A percentile compares a stretch with the other conserved stretches of the same genome.
Evolutionary conservation across 2,888 invertebrate genomes (phyloP).

Genomic region (Melitaea athalia): DNA sequence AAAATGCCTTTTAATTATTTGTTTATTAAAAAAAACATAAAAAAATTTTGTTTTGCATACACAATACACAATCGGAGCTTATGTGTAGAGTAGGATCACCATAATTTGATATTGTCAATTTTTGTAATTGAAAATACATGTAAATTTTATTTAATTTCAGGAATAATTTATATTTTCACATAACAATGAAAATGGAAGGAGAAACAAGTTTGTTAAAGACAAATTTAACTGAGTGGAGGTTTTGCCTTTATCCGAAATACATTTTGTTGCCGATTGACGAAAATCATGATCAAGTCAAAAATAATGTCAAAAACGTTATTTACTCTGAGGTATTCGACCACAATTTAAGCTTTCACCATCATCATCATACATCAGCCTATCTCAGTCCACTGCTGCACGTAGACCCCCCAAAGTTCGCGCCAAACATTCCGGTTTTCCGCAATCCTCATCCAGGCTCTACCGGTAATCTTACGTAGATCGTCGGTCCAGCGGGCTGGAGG

Average conservation of each 20-base stretch:
- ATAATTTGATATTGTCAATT: not conserved
- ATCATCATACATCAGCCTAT: no score
- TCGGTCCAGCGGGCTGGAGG: no score
- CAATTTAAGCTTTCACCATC: not conserved
- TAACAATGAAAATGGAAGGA: constrained; percentile 71
- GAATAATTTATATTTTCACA: constrained; percentile 17
- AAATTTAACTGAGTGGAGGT: constrained; percentile 76
- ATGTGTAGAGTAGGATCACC: no score
- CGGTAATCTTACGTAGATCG: no score
- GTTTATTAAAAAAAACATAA: no score
- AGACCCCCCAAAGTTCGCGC: no score
- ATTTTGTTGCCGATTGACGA: constrained; percentile 81
- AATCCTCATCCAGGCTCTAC: no score
- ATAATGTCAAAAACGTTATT: constrained; percentile 80
- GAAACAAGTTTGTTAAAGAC: constrained; percentile 61
- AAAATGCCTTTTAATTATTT: not conserved
- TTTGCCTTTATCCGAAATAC: constrained; percentile 75
- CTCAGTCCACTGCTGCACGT: no score
- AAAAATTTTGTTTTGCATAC: no score
- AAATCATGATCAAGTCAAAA: constrained; percentile 76
- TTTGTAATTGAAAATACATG: not conserved
- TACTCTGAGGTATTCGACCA: constrained; percentile 78
- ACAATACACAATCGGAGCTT: no score
- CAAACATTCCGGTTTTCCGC: no score
- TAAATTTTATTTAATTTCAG: constrained; percentile 1